A percentile compares a stretch with the other conserved stretches of the same genome.
Evolutionary conservation across 2,113 vertebrate genomes (phyloP).

Genomic region (Hassar affinis): DNA sequence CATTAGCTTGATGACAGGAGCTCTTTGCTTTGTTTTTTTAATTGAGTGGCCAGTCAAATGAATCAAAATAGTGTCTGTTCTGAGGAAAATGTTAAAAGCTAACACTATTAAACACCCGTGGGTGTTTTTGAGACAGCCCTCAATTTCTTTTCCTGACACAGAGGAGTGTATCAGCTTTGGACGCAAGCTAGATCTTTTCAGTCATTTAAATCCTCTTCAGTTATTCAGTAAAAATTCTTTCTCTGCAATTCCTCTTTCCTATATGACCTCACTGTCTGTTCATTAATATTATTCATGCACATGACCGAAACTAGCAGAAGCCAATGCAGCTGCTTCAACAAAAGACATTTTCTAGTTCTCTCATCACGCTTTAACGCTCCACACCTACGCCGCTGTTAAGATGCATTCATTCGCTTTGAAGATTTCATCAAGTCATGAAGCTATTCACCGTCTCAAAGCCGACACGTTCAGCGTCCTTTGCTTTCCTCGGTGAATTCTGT

Average conservation of each 20-base stretch:
- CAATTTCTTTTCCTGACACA: not conserved
- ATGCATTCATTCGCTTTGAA: slow-evolving; percentile 6
- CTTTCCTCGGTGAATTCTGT: not conserved
- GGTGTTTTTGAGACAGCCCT: not conserved
- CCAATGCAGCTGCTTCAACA: too few relatives aligned
- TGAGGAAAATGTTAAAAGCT: not conserved
- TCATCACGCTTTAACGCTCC: not conserved
- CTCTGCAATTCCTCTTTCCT: too few relatives aligned
- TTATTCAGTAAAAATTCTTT: not conserved
- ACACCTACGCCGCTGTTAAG: not conserved
- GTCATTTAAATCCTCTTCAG: not conserved
- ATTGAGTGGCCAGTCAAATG: not conserved
- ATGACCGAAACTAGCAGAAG: not conserved
- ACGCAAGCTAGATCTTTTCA: not conserved
- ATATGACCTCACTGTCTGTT: not conserved
- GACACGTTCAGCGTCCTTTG: not conserved
- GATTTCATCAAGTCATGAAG: slow-evolving; percentile 10
- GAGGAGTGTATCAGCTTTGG: not conserved
- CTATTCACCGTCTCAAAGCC: slow-evolving; percentile 5
- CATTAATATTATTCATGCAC: not conserved
- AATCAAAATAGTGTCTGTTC: not conserved
- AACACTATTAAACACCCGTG: not conserved
- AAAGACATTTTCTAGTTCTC: too few relatives aligned
- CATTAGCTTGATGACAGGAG: not conserved
- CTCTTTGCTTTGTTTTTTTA: not conserved